Conservation (phyloP, 2,113 vertebrate species). For the Hemiscyllium ocellatum region DNA sequence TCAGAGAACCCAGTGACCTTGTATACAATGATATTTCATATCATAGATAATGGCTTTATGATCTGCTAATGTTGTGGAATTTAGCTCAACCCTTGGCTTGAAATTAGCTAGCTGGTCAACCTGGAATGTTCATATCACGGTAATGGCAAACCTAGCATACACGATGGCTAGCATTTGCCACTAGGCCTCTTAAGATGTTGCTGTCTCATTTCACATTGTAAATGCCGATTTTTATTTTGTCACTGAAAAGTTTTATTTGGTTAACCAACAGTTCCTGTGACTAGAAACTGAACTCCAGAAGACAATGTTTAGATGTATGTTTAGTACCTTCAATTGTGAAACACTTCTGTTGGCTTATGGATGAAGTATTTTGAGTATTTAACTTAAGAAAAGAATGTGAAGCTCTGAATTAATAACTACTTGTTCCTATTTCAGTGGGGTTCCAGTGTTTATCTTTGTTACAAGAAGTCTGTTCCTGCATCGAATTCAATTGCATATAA, state of each 20-base stretch:
- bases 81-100: background rate
- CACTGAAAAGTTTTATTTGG: background rate
- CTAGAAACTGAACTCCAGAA: background rate
- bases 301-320: background rate
- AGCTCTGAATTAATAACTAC: background rate
- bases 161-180: background rate
- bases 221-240: background rate
- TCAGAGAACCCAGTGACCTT: background rate
- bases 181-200: background rate
- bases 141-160: background rate
- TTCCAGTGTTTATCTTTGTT: conserved; percentile 92
- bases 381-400: background rate
- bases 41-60: background rate
- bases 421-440: conserved; percentile 75
- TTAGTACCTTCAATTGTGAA: background rate
- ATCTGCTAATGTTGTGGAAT: background rate
- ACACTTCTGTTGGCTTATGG: background rate
- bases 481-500: conserved; percentile 92
- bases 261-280: background rate
- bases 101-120: background rate
- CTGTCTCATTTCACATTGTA: background rate
- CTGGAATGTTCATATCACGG: background rate
- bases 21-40: background rate
- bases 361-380: background rate
- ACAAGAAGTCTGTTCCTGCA: conserved; percentile 95